phyloP scores from a whole-genome alignment of 30 jellyfish, hydroid and myxozoan species.

The Hydractinia symbiolongicarpus region DNA sequence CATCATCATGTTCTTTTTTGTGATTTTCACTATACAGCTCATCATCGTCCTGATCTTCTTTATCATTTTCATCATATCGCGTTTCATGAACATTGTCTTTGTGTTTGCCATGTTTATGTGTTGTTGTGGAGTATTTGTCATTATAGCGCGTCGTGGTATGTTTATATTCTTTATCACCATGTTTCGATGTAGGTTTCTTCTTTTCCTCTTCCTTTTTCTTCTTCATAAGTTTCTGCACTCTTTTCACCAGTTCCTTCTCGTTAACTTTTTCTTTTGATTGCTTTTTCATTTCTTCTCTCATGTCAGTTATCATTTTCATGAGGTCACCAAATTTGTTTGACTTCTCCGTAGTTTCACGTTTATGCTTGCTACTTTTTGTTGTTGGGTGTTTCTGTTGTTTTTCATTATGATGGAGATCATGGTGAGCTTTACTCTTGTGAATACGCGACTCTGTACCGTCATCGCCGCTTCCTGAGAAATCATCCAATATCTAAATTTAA shows the following conservation, averaged over 20 bases:
- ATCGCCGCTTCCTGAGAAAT: too few species aligned
- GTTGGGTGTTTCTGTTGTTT: slow-evolving; percentile 2
- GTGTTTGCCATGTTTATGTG: slow-evolving; percentile 6
- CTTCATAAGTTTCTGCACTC: slow-evolving; percentile 12
- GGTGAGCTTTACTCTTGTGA: too few species aligned
- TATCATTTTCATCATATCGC: background rate
- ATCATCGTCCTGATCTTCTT: background rate
- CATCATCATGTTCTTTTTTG: background rate
- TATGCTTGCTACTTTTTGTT: background rate
- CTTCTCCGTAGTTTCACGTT: background rate
- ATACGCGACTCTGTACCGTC: too few species aligned
- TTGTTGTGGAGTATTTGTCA: background rate
- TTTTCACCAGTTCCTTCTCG: slow-evolving; percentile 16
- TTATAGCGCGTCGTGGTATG: slow-evolving; percentile 20
- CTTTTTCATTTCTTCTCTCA: slow-evolving; percentile 20
- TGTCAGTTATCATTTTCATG: slow-evolving; percentile 16
- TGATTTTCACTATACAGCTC: background rate
- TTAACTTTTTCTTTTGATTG: slow-evolving; percentile 10
- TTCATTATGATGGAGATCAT: background rate
- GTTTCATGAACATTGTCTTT: background rate
- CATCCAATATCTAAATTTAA: too few species aligned
- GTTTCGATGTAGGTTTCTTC: background rate
- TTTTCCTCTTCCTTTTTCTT: background rate
- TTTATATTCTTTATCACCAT: background rate
- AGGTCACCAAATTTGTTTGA: slow-evolving; percentile 14